phyloP scores from a whole-genome alignment of 2,888 invertebrate species.

The Stenodema calcarata region DNA sequence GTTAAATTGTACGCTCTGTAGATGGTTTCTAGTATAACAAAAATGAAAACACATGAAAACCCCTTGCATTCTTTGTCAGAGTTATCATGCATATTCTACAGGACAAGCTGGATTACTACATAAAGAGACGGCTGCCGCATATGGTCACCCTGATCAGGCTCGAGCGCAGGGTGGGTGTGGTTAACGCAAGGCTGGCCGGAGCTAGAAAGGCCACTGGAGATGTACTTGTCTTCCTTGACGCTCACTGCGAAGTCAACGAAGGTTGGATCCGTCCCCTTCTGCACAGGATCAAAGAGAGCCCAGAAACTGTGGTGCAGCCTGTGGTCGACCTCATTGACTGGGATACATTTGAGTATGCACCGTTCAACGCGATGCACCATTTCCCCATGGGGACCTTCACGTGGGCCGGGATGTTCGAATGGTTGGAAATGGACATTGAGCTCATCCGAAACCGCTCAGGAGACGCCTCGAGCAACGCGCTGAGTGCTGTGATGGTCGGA shows the following conservation, averaged over 20 bases:
- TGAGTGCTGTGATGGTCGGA: conserved; percentile 95
- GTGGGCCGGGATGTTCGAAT: conserved; percentile 91
- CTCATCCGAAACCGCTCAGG: conserved; percentile 67
- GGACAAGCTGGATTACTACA: conserved; percentile 79
- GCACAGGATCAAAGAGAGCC: conserved; percentile 58
- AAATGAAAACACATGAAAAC: no score
- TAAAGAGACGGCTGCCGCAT: conserved; percentile 73
- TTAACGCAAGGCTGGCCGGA: conserved; percentile 86
- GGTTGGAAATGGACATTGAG: conserved; percentile 76
- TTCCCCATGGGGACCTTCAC: conserved; percentile 75
- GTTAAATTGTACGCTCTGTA: no score
- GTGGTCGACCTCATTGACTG: conserved; percentile 63
- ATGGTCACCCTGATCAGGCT: conserved; percentile 78
- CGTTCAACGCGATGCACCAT: conserved; percentile 56
- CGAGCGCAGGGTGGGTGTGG: conserved; percentile 77
- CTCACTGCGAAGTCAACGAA: conserved; percentile 83
- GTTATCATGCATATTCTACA: conserved; percentile 60
- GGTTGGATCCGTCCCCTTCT: conserved; percentile 64
- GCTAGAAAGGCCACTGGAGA: conserved; percentile 82
- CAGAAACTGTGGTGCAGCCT: conserved; percentile 61
- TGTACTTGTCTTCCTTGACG: conserved; percentile 84
- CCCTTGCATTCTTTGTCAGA: no score
- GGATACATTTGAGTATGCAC: conserved; percentile 61
- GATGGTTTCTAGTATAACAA: no score
- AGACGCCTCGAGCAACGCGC: neutral